Evolutionary conservation across 2,113 vertebrate species (phyloP), one percentile per base, ranked within the genome.

Genomic region (Jacana jacana): DNA sequence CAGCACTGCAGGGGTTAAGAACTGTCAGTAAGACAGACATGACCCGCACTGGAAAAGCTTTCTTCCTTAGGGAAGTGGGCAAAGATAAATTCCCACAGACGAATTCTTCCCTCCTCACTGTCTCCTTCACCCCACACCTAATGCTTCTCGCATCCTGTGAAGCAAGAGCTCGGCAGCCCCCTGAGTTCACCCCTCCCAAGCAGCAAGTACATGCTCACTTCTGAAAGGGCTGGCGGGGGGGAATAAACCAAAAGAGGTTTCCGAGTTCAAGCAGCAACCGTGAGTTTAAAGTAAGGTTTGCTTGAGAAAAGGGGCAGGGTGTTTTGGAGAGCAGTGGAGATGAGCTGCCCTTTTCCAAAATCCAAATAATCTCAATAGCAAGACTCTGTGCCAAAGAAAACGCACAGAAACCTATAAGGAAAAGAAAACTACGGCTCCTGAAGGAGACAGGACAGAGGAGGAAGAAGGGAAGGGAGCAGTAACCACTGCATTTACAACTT

Each of bases 311-410:
- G 1, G 3, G 69, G 82, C 64, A 66, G 57, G 30, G 54, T 60
- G 65, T 31, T 58, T 76, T 35, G 46, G 73, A 31, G 46, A 39
- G 91, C 69, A 49, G 81, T 2, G 9, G 35, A 42, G 75, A 91
- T 27, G 91, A 95, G 88, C 49, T 95, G 87, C 46, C 93, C 75
- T 91, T 77, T 77, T 39, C 75, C 81, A 89, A 9, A 82, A 93
- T 54, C 81, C 16, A 1, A 77, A 80, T 71, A 78, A 95, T 93
- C 88, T 35, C 0, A 0, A 89, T 46, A 85, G 66, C 66, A 72
- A 60, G 22, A 51, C 40, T 79, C 27, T 28, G 22, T 11, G 66
- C 70, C 87, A 93, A 92, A 81, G 51, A 88, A 83, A 96, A 93
- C 0, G 7, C 25, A 52, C 40, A 83, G 64, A 88, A 96, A 83